A percentile compares a stretch with the other conserved stretches of the same genome.
Evolutionary conservation across 2,888 invertebrate genomes (phyloP).

Genomic region (Micropterix aruncella): DNA sequence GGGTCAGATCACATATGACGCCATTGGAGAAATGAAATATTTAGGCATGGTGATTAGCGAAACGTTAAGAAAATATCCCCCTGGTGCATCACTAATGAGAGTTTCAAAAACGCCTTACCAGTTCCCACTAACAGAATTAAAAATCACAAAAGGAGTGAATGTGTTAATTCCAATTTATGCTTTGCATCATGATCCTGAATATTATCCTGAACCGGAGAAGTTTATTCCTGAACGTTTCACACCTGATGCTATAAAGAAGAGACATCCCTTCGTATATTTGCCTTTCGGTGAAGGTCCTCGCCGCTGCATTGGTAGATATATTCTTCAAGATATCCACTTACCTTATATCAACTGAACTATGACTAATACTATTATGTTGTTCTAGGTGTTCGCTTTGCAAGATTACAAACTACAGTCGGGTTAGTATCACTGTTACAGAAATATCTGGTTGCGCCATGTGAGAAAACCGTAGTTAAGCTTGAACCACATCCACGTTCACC

Average conservation of each 20-base stretch:
- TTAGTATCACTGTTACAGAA: slow-evolving; percentile 15
- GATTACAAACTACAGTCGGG: slow-evolving; percentile 17
- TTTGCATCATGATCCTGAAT: slow-evolving; percentile 17
- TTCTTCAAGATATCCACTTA: too few species aligned
- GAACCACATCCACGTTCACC: slow-evolving; percentile 13
- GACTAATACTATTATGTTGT: slow-evolving; percentile 1
- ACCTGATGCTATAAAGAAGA: slow-evolving; percentile 14
- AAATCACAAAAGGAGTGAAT: slow-evolving; percentile 16
- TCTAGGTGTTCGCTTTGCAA: slow-evolving; percentile 18
- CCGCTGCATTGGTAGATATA: slow-evolving; percentile 15
- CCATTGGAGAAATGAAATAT: slow-evolving; percentile 22
- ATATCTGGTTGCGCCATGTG: slow-evolving; percentile 14
- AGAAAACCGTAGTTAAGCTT: slow-evolving; percentile 12
- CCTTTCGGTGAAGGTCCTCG: slow-evolving; percentile 17
- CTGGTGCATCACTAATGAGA: slow-evolving; percentile 11
- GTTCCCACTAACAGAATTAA: slow-evolving; percentile 14
- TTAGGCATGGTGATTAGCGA: slow-evolving; percentile 14
- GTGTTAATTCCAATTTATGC: slow-evolving; percentile 18
- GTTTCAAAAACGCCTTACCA: slow-evolving; percentile 14
- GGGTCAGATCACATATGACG: slow-evolving; percentile 19
- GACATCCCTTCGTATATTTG: slow-evolving; percentile 14
- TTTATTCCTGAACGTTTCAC: slow-evolving; percentile 21
- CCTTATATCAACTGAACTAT: neutral
- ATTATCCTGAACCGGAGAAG: slow-evolving; percentile 18
- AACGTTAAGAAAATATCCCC: slow-evolving; percentile 4